Evolutionary conservation across 2,797 vertebrate genomes (phyloP).

Genomic region (Pitangus sulphuratus): DNA sequence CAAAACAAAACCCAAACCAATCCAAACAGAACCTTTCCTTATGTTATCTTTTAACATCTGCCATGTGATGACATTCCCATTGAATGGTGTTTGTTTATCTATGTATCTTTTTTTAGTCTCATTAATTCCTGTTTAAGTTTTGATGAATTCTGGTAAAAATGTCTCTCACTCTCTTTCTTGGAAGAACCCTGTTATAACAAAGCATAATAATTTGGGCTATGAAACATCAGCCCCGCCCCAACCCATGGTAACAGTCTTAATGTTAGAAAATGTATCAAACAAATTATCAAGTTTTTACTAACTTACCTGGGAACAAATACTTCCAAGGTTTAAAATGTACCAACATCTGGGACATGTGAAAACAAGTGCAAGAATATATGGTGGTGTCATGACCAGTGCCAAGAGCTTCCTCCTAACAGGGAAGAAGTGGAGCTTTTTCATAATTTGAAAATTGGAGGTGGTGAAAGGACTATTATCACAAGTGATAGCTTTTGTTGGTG

Average conservation of each 20-base stretch:
- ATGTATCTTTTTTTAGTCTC: neutral
- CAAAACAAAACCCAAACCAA: neutral
- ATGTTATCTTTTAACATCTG: neutral
- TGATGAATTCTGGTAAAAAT: neutral
- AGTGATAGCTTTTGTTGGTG: neutral
- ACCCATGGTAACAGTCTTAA: neutral
- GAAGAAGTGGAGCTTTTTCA: neutral
- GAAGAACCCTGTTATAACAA: neutral
- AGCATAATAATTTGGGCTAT: neutral
- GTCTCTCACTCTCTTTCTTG: neutral
- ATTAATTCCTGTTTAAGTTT: neutral
- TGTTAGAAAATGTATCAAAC: neutral
- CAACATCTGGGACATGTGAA: rapidly evolving
- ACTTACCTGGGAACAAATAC: neutral
- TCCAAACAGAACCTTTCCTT: neutral
- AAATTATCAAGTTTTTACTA: neutral
- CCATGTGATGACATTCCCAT: neutral
- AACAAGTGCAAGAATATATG: neutral
- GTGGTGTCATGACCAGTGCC: neutral
- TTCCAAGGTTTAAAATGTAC: neutral
- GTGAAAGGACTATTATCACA: neutral
- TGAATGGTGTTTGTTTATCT: neutral
- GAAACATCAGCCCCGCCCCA: neutral
- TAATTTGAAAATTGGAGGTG: neutral
- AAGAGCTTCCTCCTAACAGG: neutral